A percentile compares a stretch with the other conserved stretches of the same genome.
phyloP scores from a whole-genome alignment of 2,797 vertebrate species.

The Hippopotamyrus pictus region DNA sequence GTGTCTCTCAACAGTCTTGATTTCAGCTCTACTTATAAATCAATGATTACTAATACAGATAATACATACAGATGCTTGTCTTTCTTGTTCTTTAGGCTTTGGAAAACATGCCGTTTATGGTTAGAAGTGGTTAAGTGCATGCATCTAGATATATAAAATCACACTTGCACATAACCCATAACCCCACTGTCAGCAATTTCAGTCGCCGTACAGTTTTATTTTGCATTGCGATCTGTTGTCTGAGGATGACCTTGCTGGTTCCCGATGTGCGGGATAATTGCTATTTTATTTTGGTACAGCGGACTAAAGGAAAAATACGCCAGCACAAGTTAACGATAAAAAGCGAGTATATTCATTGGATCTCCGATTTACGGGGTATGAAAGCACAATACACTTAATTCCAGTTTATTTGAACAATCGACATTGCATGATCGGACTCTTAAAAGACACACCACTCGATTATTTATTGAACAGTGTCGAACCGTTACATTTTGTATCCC shows the following conservation, averaged over 20 bases:
- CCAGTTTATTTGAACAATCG: background rate
- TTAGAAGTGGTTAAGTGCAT: background rate
- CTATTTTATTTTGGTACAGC: background rate
- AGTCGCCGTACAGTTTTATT: background rate
- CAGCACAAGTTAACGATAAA: background rate
- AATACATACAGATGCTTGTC: background rate
- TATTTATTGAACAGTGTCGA: background rate
- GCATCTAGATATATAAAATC: background rate
- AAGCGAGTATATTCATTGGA: background rate
- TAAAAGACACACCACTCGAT: background rate
- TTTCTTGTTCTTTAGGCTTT: background rate
- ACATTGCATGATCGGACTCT: background rate
- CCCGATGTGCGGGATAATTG: background rate
- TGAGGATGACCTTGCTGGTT: background rate
- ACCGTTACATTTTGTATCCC: background rate
- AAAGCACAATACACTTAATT: background rate
- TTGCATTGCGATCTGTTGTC: background rate
- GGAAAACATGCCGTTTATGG: background rate
- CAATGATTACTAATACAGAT: background rate
- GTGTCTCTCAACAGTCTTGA: background rate
- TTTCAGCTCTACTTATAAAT: slow-evolving; percentile 11
- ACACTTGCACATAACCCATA: background rate
- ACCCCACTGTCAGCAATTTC: background rate
- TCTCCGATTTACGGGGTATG: background rate
- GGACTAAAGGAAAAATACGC: background rate